Percentiles rank a stretch among this genome's conserved stretches.
These are phyloP conservation scores for Camelus dromedarius DNA, from an alignment of 2,113 vertebrate species.

Conservation along the genomic window DNA sequence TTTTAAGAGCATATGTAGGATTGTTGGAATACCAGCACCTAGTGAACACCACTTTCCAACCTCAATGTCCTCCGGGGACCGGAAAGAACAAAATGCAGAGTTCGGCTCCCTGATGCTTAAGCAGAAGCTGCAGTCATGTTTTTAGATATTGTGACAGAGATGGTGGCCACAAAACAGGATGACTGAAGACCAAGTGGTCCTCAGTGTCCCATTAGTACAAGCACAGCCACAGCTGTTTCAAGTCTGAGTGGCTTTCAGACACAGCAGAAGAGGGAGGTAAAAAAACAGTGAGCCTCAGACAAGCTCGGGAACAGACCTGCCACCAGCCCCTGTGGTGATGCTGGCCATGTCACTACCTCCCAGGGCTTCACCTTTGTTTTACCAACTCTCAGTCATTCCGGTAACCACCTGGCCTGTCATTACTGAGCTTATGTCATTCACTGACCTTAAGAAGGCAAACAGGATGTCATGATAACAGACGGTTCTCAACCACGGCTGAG, in stretches of 20 bases:
- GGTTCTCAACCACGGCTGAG: not conserved
- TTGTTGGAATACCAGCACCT: slow-evolving; percentile 74
- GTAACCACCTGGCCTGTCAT: not conserved
- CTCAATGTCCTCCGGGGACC: not conserved
- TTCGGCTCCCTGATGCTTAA: not conserved
- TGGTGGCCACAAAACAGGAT: not conserved
- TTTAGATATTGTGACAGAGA: too few relatives aligned
- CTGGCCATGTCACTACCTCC: not conserved
- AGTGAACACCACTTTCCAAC: slow-evolving; percentile 74
- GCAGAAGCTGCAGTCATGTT: too few relatives aligned
- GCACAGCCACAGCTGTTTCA: too few relatives aligned
- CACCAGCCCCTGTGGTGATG: not conserved
- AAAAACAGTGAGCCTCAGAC: not conserved
- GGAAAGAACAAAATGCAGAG: slow-evolving; percentile 38
- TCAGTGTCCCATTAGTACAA: not conserved
- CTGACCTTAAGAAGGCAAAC: not conserved
- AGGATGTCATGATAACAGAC: not conserved
- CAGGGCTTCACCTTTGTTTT: rapidly evolving
- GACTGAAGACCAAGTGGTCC: not conserved
- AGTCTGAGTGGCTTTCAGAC: not conserved
- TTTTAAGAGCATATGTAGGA: slow-evolving; percentile 36
- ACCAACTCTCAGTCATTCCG: not conserved
- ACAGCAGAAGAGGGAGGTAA: rapidly evolving
- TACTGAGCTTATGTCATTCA: not conserved
- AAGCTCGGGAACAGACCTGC: not conserved